Evolutionary conservation across 2,797 vertebrate species (phyloP), one percentile per base, ranked within the genome.

Genomic region (Emydoidea blandingii): DNA sequence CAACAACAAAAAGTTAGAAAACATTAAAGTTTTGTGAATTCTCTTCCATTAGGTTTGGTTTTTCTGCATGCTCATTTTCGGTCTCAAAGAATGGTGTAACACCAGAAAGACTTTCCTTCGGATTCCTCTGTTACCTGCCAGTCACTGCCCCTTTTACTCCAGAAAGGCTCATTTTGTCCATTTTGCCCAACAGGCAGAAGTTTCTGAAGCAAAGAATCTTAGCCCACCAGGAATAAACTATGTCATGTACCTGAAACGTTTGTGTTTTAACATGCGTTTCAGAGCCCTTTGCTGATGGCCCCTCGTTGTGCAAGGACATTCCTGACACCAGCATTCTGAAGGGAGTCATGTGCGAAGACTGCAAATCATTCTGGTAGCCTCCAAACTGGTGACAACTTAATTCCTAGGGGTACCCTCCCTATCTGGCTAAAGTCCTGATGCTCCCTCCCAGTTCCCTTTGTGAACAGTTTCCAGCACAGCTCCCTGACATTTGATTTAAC

Each of bases 141-240:
- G 1, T 14, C 78, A 74, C 14, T 50, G 76, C 8, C 88, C 52
- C 50, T 14, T 53, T n/a, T 54, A 83, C 76, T 76, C 37, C 74
- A 44, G 14, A 86, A 68, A 31, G 50, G 37, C 10, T 2, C 0
- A 47, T 44, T 80, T 59, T 65, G 29, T 0, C 0, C 1, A 4
- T 50, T 76, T 62, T 62, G 76, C 74, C 79, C 65, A 72, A 80
- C 56, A 88, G 50, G 41, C 59, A 49, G 53, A 31, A 53, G 93
- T 18, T 82, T 85, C 81, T 41, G 29, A 85, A 85, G 59, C 56
- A 41, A 76, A 52, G 0, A 74, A 57, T 27, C 56, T 27, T 11
- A 27, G 23, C 56, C 56, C 56, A 27, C 25, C 4, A 79, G 44
- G 31, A 56, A 57, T 11, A 79, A 89, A 57, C 4, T 3, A 19